phyloP scores from a whole-genome alignment of 2,113 vertebrate genomes.

The Fregetta grallaria region DNA sequence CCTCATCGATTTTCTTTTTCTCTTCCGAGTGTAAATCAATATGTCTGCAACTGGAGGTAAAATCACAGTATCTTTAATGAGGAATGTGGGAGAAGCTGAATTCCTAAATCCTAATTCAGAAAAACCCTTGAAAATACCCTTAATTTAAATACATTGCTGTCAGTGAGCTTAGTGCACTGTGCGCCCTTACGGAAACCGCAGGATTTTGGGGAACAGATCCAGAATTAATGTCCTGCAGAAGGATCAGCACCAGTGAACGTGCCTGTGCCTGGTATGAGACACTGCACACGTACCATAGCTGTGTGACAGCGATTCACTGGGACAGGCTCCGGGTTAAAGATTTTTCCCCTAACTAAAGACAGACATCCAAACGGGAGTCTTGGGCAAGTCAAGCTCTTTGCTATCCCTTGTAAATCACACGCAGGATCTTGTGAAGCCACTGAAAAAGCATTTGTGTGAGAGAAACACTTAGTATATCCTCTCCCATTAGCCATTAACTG shows the following conservation, averaged over 20 bases:
- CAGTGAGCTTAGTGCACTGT: background rate
- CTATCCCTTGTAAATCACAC: background rate
- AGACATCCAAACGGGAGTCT: background rate
- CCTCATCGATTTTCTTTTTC: background rate
- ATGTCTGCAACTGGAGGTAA: background rate
- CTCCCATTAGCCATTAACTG: background rate
- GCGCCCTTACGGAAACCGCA: fast-evolving
- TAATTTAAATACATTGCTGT: background rate
- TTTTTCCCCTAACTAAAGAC: background rate
- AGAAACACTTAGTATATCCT: background rate
- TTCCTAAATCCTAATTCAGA: background rate
- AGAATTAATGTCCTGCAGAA: background rate
- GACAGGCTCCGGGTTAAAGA: background rate
- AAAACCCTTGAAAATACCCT: background rate
- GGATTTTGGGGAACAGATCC: background rate
- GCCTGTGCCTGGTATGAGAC: fast-evolving
- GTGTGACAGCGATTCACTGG: no score
- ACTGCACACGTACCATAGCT: fast-evolving
- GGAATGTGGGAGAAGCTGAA: background rate
- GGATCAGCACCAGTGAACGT: fast-evolving
- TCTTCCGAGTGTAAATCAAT: background rate
- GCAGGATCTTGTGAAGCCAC: background rate
- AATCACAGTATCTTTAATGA: background rate
- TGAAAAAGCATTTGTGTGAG: background rate
- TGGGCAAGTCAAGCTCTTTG: background rate